Evolutionary conservation across 1,140 invertebrate species (phyloP).

Genomic region (Anoplolepis gracilipes): DNA sequence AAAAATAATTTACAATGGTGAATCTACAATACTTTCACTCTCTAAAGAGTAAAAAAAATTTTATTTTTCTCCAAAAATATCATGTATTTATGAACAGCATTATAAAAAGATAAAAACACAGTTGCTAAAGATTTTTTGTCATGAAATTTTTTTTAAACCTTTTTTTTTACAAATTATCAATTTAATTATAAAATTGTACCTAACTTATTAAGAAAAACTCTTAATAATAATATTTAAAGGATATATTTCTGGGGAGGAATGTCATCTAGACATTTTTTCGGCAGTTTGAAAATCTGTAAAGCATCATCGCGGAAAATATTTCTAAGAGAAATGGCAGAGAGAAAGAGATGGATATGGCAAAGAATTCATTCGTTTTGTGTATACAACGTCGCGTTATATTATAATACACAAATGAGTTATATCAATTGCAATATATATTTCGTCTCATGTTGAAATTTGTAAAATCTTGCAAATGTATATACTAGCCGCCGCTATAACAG

Average conservation of each 20-base stretch:
- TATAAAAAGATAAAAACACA: not conserved
- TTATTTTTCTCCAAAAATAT: not conserved
- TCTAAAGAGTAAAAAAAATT: too few relatives aligned
- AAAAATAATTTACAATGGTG: too few relatives aligned
- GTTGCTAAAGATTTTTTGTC: not conserved
- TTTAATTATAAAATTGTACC: not conserved
- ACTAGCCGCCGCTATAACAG: constrained; percentile 1
- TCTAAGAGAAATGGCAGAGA: not conserved
- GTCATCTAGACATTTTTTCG: not conserved
- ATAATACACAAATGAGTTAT: not conserved
- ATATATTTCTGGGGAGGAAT: not conserved
- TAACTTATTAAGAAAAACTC: not conserved
- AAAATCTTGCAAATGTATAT: not conserved
- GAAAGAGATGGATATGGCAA: not conserved
- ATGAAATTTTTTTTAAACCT: not conserved
- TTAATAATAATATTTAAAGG: not conserved
- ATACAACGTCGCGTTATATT: not conserved
- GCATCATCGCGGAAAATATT: not conserved
- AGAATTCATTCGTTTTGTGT: not conserved
- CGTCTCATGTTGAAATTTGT: not conserved
- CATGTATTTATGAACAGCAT: too few relatives aligned
- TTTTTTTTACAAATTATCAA: not conserved
- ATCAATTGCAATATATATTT: not conserved
- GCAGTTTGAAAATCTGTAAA: not conserved
- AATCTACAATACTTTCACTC: too few relatives aligned